Evolutionary conservation across 2,113 vertebrate species (phyloP).

Genomic region (Sminthopsis crassicaudata): DNA sequence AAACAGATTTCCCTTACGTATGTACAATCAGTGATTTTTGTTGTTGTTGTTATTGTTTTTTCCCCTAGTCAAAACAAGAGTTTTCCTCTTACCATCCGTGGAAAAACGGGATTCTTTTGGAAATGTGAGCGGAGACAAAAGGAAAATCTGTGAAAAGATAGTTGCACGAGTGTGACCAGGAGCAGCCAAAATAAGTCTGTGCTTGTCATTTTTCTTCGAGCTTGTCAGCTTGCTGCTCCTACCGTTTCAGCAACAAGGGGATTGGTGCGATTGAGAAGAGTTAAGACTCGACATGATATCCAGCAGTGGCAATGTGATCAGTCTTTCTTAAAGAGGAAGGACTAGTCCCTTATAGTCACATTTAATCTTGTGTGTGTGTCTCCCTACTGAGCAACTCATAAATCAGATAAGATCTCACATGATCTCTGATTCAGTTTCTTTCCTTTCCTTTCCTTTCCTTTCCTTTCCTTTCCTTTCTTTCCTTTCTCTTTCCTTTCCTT

Average conservation of each 20-base stretch:
- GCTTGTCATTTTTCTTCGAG: neutral
- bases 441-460: no score
- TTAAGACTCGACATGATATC: slow-evolving; percentile 1
- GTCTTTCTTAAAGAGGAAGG: slow-evolving; percentile 38
- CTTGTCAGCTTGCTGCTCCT: slow-evolving; percentile 16
- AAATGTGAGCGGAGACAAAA: slow-evolving; percentile 34
- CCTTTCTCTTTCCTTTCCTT: no score
- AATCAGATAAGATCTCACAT: neutral
- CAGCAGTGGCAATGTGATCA: neutral
- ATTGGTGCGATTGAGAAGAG: slow-evolving; percentile 37
- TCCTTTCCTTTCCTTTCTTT: no score
- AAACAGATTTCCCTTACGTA: neutral
- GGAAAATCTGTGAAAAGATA: neutral
- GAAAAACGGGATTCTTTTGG: slow-evolving; percentile 43
- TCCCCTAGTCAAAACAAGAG: slow-evolving; percentile 20
- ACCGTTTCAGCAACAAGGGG: slow-evolving; percentile 18
- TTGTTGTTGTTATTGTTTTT: slow-evolving; percentile 25
- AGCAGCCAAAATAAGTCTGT: neutral
- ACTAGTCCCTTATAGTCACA: neutral
- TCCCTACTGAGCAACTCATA: slow-evolving; percentile 25
- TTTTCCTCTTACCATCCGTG: slow-evolving; percentile 27
- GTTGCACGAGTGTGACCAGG: neutral
- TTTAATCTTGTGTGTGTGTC: slow-evolving; percentile 19
- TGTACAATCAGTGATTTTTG: slow-evolving; percentile 59
- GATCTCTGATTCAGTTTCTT: neutral